Evolutionary conservation across 1,140 invertebrate genomes (phyloP), one percentile per base, ranked within the genome.

Genomic region (Drosophila biarmipes): DNA sequence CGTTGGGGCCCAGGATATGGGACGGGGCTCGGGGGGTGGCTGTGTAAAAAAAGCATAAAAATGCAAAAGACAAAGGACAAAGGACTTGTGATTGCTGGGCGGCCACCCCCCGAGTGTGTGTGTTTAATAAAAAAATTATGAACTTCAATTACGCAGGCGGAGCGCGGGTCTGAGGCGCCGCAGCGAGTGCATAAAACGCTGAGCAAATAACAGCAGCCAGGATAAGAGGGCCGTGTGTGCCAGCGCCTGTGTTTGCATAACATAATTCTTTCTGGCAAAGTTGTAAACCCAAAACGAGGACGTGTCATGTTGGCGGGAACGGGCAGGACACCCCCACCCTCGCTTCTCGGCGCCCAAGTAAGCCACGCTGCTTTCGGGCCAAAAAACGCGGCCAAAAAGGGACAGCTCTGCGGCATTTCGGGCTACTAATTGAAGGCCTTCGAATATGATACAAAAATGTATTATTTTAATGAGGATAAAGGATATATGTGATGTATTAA

Each of bases 51-150:
- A 51, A 64, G n/a, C 72, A 75, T 74, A 75, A 75, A 74, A 75
- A 42, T 52, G 59, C 59, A 66, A 31, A 75, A 75, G 69, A 63
- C 68, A 73, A 73, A 73, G 49, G 72, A 66, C 71, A 74, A 66
- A 74, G 51, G 59, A 74, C 57, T 73, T 73, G 71, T 73, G 34
- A 42, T 21, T 31, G 35, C 14, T 10, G 17, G 21, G 21, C 31
- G 10, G 6, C 29, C n/a, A 10, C 8, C 38, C 4, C 4, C 53
- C 27, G 43, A 38, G 51, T 74, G 46, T 67, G 72, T 73, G 71
- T 74, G 72, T 76, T 76, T 67, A 76, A 76, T 76, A 76, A 75
- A 74, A 75, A 64, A 75, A 75, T 66, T 75, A 76, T 76, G 73
- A 76, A 75, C 73, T 76, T 76, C 73, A 76, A 76, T 76, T 76